A percentile compares a stretch with the other conserved stretches of the same genome.
Conservation (phyloP, 2,797 vertebrate genomes). For the Australoheros facetus region DNA sequence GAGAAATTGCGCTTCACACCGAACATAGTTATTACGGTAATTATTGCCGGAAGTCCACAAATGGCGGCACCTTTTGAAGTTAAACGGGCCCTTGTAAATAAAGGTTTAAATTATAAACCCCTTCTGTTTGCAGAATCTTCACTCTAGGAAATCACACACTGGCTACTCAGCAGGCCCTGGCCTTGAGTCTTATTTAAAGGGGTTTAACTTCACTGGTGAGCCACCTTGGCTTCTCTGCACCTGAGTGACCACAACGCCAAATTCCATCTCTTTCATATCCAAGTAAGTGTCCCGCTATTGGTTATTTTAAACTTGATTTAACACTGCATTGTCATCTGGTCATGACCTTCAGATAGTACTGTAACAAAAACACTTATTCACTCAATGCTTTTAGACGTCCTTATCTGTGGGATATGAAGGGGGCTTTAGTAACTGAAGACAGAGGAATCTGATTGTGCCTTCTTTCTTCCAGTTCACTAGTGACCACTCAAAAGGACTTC, state of each 20-base stretch:
- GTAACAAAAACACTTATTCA: background rate
- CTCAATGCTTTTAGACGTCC: background rate
- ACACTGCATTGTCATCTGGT: background rate
- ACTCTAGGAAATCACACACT: conserved; percentile 73
- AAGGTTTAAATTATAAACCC: background rate
- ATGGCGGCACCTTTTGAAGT: too few relatives aligned
- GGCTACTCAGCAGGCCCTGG: conserved; percentile 77
- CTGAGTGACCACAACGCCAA: conserved; percentile 56
- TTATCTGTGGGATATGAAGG: background rate
- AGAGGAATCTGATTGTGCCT: background rate
- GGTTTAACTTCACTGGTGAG: conserved; percentile 83
- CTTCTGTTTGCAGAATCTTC: conserved; percentile 68
- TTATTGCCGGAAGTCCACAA: too few relatives aligned
- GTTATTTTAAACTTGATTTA: background rate
- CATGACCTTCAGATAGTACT: background rate
- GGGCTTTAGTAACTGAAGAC: background rate
- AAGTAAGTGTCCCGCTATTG: conserved; percentile 67
- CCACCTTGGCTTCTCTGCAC: conserved; percentile 76
- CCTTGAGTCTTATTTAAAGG: conserved; percentile 81
- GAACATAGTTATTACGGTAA: too few relatives aligned
- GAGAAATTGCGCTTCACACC: too few relatives aligned
- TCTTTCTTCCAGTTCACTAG: conserved; percentile 71
- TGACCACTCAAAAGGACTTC: conserved; percentile 48
- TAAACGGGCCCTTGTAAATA: too few relatives aligned
- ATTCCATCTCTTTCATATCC: conserved; percentile 79